These are phyloP conservation scores for Schlechtendalia chinensis DNA, from an alignment of 1,140 invertebrate species.

Conservation along the genomic window DNA sequence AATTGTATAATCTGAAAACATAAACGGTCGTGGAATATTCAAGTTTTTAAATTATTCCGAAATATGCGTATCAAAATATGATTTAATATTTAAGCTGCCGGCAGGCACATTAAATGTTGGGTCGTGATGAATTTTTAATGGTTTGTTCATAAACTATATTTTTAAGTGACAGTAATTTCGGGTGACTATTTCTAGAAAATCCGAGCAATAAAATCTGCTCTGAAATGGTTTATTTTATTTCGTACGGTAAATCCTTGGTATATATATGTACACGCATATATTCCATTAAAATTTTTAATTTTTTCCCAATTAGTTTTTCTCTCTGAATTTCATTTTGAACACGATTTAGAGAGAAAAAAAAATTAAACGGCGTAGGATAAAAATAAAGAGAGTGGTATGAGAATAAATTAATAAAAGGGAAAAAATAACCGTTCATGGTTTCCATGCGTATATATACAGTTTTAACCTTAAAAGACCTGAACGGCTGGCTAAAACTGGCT, in stretches of 20 bases:
- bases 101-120: neutral
- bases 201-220: neutral
- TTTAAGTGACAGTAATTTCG: neutral
- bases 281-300: neutral
- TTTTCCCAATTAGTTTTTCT: neutral
- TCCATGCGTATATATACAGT: neutral
- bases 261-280: too few species aligned
- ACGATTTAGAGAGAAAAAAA: neutral
- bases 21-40: neutral
- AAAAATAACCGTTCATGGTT: conserved; percentile 9
- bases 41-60: neutral
- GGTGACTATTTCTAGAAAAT: neutral
- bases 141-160: neutral
- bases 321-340: neutral
- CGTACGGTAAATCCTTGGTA: neutral
- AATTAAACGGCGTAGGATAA: neutral
- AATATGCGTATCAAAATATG: neutral
- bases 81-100: neutral
- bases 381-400: neutral
- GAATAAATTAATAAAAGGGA: neutral
- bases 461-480: neutral
- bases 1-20: neutral
- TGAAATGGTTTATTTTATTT: neutral
- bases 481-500: neutral
- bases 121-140: neutral